Evolutionary conservation across 2,888 invertebrate species (phyloP), one percentile per base, ranked within the genome.

Genomic region (Caradrina clavipalpis): DNA sequence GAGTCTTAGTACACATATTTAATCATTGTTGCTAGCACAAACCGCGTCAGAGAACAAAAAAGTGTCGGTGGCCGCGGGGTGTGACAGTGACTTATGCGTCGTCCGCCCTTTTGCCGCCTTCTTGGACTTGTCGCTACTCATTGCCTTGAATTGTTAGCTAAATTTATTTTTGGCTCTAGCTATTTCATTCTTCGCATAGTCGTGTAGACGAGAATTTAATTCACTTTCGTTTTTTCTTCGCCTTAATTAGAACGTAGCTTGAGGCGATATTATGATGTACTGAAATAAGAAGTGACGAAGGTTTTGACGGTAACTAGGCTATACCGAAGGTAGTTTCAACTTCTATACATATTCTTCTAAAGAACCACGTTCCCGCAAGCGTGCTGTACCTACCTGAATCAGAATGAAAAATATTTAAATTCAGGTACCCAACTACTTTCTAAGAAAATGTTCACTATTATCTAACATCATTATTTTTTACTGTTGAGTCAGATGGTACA

Each of bases 1-100:
- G 62, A 71, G 67, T 72, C 61, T 82, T 73, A 70, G 73, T 70
- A 78, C 76, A 83, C 75, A 78, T 84, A 88, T 89, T 90, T 89
- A 88, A 91, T 90, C 88, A 90, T 92, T 87, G 89, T 88, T 87
- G 88, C 87, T 83, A 85, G 86, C 87, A 87, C 87, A 87, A 90
- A 88, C 83, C 84, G 84, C 84, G 87, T 81, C 87, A 89, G 91
- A 87, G 89, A 88, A 88, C 89, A 92, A 93, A 94, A 94, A 92
- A 90, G 89, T 89, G 90, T 84, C 84, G 73, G 88, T 86, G 86
- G 90, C 86, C 87, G 82, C 88, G 90, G 92, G 87, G 85, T 82
- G 84, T 93, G 95, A 95, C 95, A 94, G 91, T 95, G 95, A 95
- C 90, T 93, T 95, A 95, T 94, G 92, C 91, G 89, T 84, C 87